These are phyloP conservation scores for Aplocera efformata DNA, from an alignment of 2,888 invertebrate genomes.

Conservation along the genomic window DNA sequence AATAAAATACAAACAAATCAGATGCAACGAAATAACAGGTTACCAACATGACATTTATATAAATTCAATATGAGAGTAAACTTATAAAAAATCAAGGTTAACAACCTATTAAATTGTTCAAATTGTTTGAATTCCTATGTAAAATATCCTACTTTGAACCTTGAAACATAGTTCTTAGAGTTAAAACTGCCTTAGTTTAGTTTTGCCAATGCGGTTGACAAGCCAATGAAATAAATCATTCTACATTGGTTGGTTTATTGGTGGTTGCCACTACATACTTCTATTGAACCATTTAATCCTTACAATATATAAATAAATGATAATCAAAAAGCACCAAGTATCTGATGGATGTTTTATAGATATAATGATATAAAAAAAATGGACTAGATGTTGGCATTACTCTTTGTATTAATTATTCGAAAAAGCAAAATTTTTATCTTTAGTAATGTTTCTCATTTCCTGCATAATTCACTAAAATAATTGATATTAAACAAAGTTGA, in stretches of 20 bases:
- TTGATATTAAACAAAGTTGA: no score
- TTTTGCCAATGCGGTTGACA: slow-evolving; percentile 42
- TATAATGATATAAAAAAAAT: no score
- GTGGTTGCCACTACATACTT: slow-evolving; percentile 31
- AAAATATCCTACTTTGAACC: slow-evolving; percentile 3
- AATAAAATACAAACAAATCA: no score
- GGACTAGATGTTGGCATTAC: no score
- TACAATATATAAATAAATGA: no score
- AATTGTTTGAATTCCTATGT: slow-evolving; percentile 20
- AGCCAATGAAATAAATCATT: slow-evolving; percentile 37
- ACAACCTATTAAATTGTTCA: slow-evolving; percentile 25
- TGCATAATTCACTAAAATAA: no score
- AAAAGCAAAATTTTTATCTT: no score
- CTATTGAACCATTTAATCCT: no score
- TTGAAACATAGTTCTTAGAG: slow-evolving; percentile 5
- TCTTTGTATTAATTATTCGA: no score
- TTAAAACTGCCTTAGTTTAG: slow-evolving; percentile 13
- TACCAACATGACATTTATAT: slow-evolving; percentile 25
- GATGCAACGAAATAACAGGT: slow-evolving; percentile 8
- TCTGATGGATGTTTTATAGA: no score
- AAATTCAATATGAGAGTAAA: slow-evolving; percentile 28
- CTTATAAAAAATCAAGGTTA: slow-evolving; percentile 32
- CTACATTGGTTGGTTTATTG: slow-evolving; percentile 35
- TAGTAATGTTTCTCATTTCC: no score
- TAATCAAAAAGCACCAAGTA: no score